Evolutionary conservation across 2,797 vertebrate genomes (phyloP), one percentile per base, ranked within the genome.

Genomic region (Leuciscus waleckii): DNA sequence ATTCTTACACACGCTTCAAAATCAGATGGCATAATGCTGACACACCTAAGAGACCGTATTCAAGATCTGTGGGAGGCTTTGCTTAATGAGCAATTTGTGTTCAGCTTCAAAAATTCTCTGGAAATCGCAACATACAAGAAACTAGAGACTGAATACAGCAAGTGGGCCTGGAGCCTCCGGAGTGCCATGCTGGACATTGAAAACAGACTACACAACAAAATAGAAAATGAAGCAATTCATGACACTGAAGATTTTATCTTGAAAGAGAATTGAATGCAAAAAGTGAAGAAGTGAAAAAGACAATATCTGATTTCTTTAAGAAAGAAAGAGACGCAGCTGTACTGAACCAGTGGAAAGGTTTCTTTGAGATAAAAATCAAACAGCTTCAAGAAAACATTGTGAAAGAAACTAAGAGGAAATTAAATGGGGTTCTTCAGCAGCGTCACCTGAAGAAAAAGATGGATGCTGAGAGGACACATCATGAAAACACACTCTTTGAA

Each of bases 81-180:
- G 11, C 63, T 95, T 65, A 94, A 93, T 0, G 94, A 96, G 76
- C 92, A 95, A 29, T 96, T 96, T 85, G 87, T 96, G 63, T 96
- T 95, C 76, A 95, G 91, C 58, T 96, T 96, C 87, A 96, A 90
- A 90, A 96, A 96, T 41, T 93, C 95, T 0, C 5, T 85, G 19
- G 95, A 96, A 84, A 91, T 95, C 3, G 77, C 91, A 29, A 83
- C 49, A 0, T 95, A 95, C 88, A 95, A 90, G 82, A 92, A 89
- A 81, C 88, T 96, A 41, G 95, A 96, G 73, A 87, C 21, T 0
- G 56, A 85, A 1, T 94, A 93, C 35, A 90, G 90, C 0, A 89
- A 93, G 17, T 94, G 94, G 94, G 87, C 90, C 35, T 95, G 95
- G 95, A 1, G 61, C 3, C 90, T 96, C 43, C 35, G 86, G 69